A percentile compares a stretch with the other conserved stretches of the same genome.
phyloP scores from a whole-genome alignment of 2,113 vertebrate species.

The Sisor rabdophorus region DNA sequence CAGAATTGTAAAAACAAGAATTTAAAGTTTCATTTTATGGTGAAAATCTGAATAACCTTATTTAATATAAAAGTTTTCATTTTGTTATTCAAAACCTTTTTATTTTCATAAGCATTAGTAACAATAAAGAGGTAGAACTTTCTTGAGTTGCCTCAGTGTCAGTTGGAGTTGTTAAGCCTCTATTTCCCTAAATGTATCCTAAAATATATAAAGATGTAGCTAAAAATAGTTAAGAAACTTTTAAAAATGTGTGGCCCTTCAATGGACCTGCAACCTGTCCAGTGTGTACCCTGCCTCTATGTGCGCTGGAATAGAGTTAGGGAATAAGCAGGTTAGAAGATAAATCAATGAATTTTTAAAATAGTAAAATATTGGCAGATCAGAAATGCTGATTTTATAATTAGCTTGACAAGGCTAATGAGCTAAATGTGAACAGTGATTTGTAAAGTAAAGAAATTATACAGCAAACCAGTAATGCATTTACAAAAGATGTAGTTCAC shows the following conservation, averaged over 20 bases:
- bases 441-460: neutral
- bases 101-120: constrained; percentile 3
- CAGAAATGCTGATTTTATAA: constrained; percentile 6
- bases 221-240: neutral
- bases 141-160: neutral
- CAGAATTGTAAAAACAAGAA: neutral
- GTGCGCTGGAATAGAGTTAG: too few species aligned
- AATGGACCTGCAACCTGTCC: too few species aligned
- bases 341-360: neutral
- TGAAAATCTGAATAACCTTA: constrained; percentile 15
- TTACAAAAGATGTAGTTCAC: neutral
- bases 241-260: too few species aligned
- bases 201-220: neutral
- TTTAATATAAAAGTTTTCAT: constrained; percentile 22
- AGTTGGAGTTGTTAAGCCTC: constrained; percentile 15
- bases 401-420: neutral
- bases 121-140: constrained; percentile 34
- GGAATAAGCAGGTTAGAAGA: too few species aligned
- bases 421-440: neutral
- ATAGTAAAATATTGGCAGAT: too few species aligned
- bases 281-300: too few species aligned
- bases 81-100: neutral
- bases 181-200: neutral
- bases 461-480: neutral
- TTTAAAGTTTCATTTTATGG: neutral